Evolutionary conservation across 2,797 vertebrate genomes (phyloP).

Genomic region (Ceryle rudis): DNA sequence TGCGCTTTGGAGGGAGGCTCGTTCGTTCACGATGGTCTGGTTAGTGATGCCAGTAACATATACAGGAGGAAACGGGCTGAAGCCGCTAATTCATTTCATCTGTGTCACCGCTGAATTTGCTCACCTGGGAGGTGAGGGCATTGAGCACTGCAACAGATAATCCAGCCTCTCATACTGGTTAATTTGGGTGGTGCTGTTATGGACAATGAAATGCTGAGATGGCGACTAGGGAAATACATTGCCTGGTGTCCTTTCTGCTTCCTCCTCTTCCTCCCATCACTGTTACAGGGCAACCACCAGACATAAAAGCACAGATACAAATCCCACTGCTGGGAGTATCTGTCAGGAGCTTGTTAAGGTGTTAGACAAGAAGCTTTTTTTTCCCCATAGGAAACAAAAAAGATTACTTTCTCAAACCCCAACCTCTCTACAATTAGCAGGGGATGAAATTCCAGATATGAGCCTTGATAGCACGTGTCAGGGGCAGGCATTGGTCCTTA

Average conservation of each 20-base stretch:
- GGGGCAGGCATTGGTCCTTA: fast-evolving
- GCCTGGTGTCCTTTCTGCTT: not conserved
- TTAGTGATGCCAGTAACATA: fast-evolving
- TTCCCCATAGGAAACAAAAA: not conserved
- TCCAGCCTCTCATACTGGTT: no score
- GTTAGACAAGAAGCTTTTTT: not conserved
- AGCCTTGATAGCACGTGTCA: not conserved
- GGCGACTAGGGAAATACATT: fast-evolving
- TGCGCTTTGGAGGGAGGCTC: fast-evolving
- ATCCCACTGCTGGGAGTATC: not conserved
- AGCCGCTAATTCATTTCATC: not conserved
- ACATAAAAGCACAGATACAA: not conserved
- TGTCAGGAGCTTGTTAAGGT: not conserved
- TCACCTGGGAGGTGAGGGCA: not conserved
- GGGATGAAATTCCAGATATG: not conserved
- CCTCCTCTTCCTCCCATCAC: not conserved
- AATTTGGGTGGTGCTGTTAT: not conserved
- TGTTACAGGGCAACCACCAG: not conserved
- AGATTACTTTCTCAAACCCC: not conserved
- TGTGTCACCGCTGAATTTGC: not conserved
- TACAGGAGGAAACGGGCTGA: fast-evolving
- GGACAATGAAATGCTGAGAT: not conserved
- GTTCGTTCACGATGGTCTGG: not conserved
- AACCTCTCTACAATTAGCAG: not conserved
- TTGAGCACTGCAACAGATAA: not conserved